phyloP scores from a whole-genome alignment of 2,113 vertebrate genomes.

The Cyphomyrus plagiostoma region DNA sequence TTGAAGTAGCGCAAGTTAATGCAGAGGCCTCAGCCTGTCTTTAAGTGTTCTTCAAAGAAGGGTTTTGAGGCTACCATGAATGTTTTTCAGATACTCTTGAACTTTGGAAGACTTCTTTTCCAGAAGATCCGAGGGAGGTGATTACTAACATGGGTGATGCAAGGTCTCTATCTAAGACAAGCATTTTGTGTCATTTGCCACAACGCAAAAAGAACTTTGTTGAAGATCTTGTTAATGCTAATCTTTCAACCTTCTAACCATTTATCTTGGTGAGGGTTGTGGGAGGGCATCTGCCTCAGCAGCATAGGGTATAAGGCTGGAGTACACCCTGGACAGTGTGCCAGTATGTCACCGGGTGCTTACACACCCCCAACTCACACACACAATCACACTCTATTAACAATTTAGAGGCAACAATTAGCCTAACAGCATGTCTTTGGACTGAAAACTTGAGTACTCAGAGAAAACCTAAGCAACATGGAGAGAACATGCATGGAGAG shows the following conservation, averaged over 20 bases:
- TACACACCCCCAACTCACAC: neutral
- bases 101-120: neutral
- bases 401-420: neutral
- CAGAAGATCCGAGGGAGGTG: neutral
- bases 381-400: neutral
- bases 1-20: neutral
- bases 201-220: neutral
- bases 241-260: neutral
- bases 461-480: neutral
- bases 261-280: neutral
- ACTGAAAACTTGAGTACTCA: neutral
- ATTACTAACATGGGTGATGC: neutral
- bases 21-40: neutral
- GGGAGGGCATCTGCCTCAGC: neutral
- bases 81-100: neutral
- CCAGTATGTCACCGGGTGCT: neutral
- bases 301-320: neutral
- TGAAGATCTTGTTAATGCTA: neutral
- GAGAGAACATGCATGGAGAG: neutral
- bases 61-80: neutral
- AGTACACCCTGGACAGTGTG: neutral
- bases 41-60: neutral
- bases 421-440: neutral
- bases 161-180: neutral
- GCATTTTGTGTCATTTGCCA: neutral